Percentiles rank a stretch among this genome's conserved stretches.
Conservation (phyloP, 2,888 invertebrate species). For the Dysmachus trigonus region DNA sequence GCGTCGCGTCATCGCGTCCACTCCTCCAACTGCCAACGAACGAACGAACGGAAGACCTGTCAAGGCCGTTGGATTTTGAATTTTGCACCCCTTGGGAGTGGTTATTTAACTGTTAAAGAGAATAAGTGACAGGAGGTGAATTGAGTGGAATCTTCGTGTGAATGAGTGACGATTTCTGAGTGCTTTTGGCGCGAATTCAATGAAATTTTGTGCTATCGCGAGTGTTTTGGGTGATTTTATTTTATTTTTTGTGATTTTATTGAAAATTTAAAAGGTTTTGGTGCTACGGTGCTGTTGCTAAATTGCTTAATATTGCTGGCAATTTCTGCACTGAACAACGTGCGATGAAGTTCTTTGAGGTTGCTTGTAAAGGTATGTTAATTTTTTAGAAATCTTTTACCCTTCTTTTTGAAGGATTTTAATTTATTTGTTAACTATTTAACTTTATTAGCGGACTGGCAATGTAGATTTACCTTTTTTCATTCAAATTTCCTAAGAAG, state of each 20-base stretch:
- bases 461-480: no score
- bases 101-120: neutral
- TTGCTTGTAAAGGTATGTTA: neutral
- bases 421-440: neutral
- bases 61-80: neutral
- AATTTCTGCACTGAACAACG: neutral
- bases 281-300: neutral
- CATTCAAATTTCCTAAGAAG: no score
- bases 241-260: neutral
- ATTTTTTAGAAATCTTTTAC: no score
- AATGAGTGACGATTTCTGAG: neutral
- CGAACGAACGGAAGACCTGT: no score
- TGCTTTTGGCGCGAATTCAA: constrained; percentile 21
- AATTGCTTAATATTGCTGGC: neutral
- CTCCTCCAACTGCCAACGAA: neutral
- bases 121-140: neutral
- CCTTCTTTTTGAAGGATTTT: neutral
- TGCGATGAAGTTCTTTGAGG: neutral
- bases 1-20: neutral
- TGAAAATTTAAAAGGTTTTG: neutral
- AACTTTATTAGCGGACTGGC: no score
- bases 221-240: neutral
- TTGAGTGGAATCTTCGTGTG: neutral
- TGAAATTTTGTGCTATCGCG: neutral
- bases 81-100: neutral